These are phyloP conservation scores for Lonchura striata DNA, from an alignment of 2,113 vertebrate species.

Conservation along the genomic window DNA sequence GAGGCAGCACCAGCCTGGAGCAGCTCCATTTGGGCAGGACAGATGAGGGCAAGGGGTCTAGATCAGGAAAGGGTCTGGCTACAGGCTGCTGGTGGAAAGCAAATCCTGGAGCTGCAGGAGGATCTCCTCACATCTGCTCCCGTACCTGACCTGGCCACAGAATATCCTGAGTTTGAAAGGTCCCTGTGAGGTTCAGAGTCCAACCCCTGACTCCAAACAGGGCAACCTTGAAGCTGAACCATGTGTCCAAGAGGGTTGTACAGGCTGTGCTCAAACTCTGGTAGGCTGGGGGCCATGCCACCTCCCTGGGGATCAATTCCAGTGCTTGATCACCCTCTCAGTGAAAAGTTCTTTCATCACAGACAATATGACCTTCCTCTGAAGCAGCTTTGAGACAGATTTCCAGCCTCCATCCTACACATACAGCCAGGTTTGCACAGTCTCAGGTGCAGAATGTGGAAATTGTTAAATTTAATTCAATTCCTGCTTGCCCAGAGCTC, in stretches of 20 bases:
- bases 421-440: background rate
- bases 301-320: background rate
- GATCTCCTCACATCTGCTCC: background rate
- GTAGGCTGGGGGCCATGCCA: background rate
- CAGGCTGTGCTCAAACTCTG: background rate
- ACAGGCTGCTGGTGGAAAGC: background rate
- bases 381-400: background rate
- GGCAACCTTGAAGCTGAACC: background rate
- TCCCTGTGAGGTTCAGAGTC: background rate
- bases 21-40: accelerated
- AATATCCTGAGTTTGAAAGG: background rate
- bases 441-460: background rate
- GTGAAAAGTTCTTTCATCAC: background rate
- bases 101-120: background rate
- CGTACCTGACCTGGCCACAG: background rate
- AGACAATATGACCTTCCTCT: background rate
- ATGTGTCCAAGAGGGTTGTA: accelerated
- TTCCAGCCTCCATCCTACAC: accelerated
- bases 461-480: background rate
- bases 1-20: background rate
- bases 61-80: background rate
- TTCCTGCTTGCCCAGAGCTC: too few relatives aligned
- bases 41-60: accelerated
- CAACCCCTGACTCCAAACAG: background rate
- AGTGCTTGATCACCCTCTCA: background rate